A percentile compares a stretch with the other conserved stretches of the same genome.
Conservation (phyloP, 2,113 vertebrate species). For the Apistogramma diplotaenia region DNA sequence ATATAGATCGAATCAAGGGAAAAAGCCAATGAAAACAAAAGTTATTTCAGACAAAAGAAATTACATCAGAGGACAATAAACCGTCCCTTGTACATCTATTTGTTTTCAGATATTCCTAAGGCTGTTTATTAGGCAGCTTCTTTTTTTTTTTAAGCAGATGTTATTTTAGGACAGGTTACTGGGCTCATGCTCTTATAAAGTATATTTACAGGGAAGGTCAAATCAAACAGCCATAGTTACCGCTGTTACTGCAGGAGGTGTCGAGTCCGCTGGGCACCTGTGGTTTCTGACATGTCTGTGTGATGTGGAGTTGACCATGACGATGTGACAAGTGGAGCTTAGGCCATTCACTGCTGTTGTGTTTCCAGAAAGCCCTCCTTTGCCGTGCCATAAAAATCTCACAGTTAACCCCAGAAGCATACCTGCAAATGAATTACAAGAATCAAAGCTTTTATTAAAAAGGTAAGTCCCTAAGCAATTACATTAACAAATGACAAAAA, state of each 20-base stretch:
- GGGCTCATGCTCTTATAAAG: background rate
- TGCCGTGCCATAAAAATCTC: constrained; percentile 71
- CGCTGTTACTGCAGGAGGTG: constrained; percentile 80
- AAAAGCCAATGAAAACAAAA: background rate
- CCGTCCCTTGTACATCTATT: background rate
- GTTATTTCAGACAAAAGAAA: background rate
- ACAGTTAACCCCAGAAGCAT: constrained; percentile 81
- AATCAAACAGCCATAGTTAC: constrained; percentile 57
- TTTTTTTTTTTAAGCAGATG: background rate
- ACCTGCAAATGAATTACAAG: constrained; percentile 59
- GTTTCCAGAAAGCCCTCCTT: constrained; percentile 52
- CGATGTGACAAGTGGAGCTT: constrained; percentile 63
- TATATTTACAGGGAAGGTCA: background rate
- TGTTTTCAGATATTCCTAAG: background rate
- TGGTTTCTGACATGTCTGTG: constrained; percentile 76
- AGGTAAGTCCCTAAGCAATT: background rate
- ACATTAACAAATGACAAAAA: background rate
- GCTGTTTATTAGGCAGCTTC: background rate
- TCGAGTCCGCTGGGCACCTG: constrained; percentile 67
- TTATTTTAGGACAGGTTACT: background rate
- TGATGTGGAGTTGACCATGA: constrained; percentile 77
- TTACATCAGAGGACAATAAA: background rate
- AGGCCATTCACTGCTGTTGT: constrained; percentile 49
- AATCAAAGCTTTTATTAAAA: background rate
- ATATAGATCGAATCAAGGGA: constrained; percentile 18